A percentile compares a stretch with the other conserved stretches of the same genome.
phyloP scores from a whole-genome alignment of 2,797 vertebrate genomes.

The Microcaecilia unicolor region DNA sequence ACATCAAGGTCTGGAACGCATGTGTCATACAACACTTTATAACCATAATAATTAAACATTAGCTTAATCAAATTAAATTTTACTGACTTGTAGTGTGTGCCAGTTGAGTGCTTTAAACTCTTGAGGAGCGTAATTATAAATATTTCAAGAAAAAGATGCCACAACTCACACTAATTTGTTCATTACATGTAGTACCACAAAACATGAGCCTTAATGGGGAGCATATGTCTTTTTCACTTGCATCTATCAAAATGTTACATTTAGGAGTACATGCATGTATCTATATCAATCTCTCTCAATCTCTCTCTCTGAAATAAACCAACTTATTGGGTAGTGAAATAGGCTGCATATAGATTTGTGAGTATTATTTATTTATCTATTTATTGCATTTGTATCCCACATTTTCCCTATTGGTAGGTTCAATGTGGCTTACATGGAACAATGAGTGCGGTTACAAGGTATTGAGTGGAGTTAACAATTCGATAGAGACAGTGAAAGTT shows the following conservation, averaged over 20 bases:
- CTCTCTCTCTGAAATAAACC: no score
- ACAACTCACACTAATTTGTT: conserved; percentile 27
- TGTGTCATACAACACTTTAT: conserved; percentile 26
- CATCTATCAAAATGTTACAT: neutral
- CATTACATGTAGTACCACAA: conserved; percentile 25
- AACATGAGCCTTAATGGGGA: neutral
- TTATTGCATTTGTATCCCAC: no score
- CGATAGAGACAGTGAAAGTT: no score
- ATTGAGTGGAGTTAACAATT: no score
- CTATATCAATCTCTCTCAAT: no score
- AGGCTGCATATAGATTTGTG: no score
- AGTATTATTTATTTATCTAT: no score
- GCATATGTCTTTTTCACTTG: neutral
- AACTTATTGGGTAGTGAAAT: no score
- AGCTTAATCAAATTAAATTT: conserved; percentile 49
- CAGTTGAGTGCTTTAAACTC: conserved; percentile 37
- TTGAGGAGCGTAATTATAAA: conserved; percentile 35
- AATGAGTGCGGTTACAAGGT: no score
- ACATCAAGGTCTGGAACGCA: conserved; percentile 22
- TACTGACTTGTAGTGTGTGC: conserved; percentile 20
- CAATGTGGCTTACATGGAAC: no score
- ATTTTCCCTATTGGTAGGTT: no score
- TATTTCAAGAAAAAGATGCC: conserved; percentile 45
- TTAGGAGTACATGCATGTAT: neutral
- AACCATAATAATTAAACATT: conserved; percentile 36